Evolutionary conservation across 2,797 vertebrate species (phyloP).

Genomic region (Chiroxiphia lanceolata): DNA sequence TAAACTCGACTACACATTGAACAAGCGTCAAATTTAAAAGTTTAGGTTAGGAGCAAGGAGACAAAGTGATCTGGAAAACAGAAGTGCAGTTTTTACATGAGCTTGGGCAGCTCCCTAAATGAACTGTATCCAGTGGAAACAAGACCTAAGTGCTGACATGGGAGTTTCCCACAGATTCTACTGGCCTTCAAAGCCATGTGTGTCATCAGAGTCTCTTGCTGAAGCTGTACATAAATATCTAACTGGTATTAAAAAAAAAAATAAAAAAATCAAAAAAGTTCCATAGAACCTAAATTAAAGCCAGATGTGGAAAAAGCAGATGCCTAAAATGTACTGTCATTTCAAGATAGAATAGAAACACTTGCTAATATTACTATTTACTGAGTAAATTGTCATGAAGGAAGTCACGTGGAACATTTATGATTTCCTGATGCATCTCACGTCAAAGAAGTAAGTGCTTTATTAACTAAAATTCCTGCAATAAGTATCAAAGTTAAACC

Average conservation of each 20-base stretch:
- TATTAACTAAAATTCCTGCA: background rate
- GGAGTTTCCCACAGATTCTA: conserved; percentile 84
- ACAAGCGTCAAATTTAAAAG: background rate
- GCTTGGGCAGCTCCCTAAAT: conserved; percentile 18
- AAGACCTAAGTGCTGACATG: conserved; percentile 68
- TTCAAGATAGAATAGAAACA: conserved; percentile 51
- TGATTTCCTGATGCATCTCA: conserved; percentile 18
- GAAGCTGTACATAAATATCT: conserved; percentile 79
- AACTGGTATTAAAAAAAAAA: conserved; percentile 64
- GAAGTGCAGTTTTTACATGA: background rate
- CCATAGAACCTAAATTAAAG: conserved; percentile 75
- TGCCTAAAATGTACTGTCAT: conserved; percentile 50
- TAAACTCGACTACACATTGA: background rate
- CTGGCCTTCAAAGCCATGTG: conserved; percentile 49
- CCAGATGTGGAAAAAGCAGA: conserved; percentile 65
- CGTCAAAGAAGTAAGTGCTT: background rate
- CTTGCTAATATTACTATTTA: conserved; percentile 53
- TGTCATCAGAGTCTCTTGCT: conserved; percentile 79
- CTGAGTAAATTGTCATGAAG: conserved; percentile 27
- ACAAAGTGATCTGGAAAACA: background rate
- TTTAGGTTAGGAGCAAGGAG: background rate
- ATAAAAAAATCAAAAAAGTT: conserved; percentile 52
- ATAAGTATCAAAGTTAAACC: background rate
- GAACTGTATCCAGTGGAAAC: conserved; percentile 25
- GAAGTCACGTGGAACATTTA: conserved; percentile 14